Base-by-base conservation (phyloP, 2,888 invertebrate species). In the Caenorhabditis sp. region DNA sequence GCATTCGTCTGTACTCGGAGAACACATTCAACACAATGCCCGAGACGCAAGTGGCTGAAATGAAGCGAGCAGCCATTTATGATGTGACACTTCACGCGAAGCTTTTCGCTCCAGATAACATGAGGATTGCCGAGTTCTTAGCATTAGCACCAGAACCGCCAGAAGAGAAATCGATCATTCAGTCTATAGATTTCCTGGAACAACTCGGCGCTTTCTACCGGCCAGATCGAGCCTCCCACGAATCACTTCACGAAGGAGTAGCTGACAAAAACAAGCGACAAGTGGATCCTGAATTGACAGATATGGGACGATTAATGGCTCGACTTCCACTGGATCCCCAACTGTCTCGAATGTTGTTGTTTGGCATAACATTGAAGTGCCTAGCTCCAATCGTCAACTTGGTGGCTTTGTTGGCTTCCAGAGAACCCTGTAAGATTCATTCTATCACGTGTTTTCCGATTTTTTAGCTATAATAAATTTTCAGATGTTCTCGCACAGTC, bases 281-380 rank as follows among this genome's bases (percentile, higher is more conserved):
- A n/a, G 35, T 49, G 19, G 91, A 91, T 66, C 87, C 89, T 16
- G 86, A 87, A 26, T 63, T 91, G 80, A 91, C 91, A 0, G 87
- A 88, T 47, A 73, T 91, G 41, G 91, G 91, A 58, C 44, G 95
- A 82, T 96, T 97, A 92, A 93, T 98, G 68, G 94, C 97, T n/a
- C 96, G 97, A 92, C 93, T 98, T 61, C 96, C 97, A 0, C 94
- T 98, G 1, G 97, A 97, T 90, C 97, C 98, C 0, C 95, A 96
- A 88, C 93, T 97, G 59, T 83, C 86, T 5, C 97, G 98, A 93
- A 96, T 96, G 95, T 93, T 99, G 81, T 93, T 99, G 0, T 96
- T 96, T 92, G 95, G 96, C 0, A 95, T 96, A 51, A 95, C 97
- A 3, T 94, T 97, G 87, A 96, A 96, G 92, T 99, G 98, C 92